A percentile compares a stretch with the other conserved stretches of the same genome.
Evolutionary conservation across 2,888 invertebrate genomes (phyloP).

Genomic region (Eupithecia pulchellata): DNA sequence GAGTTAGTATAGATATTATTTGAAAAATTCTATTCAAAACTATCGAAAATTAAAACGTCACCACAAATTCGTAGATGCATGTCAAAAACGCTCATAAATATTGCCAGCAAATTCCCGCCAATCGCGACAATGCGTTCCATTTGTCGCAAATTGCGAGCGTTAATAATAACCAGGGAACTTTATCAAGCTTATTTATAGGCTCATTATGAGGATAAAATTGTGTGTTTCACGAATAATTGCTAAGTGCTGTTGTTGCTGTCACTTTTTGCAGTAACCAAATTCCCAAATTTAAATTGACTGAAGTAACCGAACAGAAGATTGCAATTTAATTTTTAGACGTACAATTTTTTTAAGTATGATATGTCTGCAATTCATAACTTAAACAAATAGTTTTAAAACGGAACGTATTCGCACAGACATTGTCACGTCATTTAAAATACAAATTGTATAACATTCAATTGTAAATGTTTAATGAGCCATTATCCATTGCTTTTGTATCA

Average conservation of each 20-base stretch:
- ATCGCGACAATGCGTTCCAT: conserved; percentile 77
- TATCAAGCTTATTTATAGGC: conserved; percentile 80
- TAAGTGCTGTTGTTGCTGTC: conserved; percentile 12
- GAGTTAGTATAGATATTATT: too few species aligned
- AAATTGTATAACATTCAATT: conserved; percentile 34
- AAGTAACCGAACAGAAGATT: neutral
- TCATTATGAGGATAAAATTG: conserved; percentile 67
- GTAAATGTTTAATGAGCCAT: conserved; percentile 62
- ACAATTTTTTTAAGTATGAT: neutral
- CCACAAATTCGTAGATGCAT: conserved; percentile 54
- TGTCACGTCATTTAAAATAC: conserved; percentile 21
- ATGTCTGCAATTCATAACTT: neutral
- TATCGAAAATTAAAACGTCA: neutral
- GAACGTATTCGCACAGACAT: conserved; percentile 6
- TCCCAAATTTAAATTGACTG: neutral
- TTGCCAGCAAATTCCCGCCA: conserved; percentile 73
- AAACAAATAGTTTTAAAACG: neutral
- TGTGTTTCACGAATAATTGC: conserved; percentile 44
- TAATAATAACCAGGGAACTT: conserved; percentile 75
- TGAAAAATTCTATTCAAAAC: neutral
- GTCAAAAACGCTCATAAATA: conserved; percentile 72
- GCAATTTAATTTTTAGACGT: neutral
- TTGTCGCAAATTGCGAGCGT: conserved; percentile 69
- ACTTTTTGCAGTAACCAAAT: conserved; percentile 6
- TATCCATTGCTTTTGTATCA: conserved; percentile 69